A percentile compares a stretch with the other conserved stretches of the same genome.
These are phyloP conservation scores for Acipenser transmontanus DNA, from an alignment of 2,797 vertebrate genomes.

Conservation along the genomic window DNA sequence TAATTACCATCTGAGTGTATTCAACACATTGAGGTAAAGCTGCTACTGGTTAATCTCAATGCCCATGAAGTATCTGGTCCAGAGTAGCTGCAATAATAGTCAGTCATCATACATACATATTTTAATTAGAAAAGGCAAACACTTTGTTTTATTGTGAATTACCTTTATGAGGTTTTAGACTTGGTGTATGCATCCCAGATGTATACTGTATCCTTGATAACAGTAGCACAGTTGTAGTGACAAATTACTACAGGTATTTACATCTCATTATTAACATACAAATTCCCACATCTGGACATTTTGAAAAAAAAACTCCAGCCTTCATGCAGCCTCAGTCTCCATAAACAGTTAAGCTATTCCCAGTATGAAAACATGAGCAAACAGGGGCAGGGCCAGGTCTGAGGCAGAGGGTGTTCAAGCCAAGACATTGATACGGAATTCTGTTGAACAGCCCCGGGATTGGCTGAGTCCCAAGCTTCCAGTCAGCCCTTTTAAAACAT, in stretches of 20 bases:
- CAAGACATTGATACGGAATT: neutral
- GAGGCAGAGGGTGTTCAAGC: neutral
- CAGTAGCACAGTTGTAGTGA: conserved; percentile 7
- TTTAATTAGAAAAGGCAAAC: no score
- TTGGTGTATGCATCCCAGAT: neutral
- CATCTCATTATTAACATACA: conserved; percentile 18
- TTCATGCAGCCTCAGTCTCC: neutral
- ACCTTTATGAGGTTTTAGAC: no score
- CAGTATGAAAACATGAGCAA: neutral
- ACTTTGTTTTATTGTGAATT: no score
- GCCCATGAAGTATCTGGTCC: no score
- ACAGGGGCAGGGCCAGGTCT: neutral
- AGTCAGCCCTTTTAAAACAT: neutral
- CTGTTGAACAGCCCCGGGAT: neutral
- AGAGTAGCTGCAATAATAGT: no score
- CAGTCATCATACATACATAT: no score
- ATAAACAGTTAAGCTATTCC: neutral
- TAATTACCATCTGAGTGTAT: no score
- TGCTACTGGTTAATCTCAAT: no score
- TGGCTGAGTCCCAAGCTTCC: neutral
- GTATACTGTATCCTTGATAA: conserved; percentile 8
- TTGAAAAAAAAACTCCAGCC: neutral
- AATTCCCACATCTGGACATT: conserved; percentile 7
- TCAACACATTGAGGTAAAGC: no score
- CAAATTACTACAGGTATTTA: conserved; percentile 12